Evolutionary conservation across 2,797 vertebrate species (phyloP), one percentile per base, ranked within the genome.

Genomic region (Poliocrania exsul): DNA sequence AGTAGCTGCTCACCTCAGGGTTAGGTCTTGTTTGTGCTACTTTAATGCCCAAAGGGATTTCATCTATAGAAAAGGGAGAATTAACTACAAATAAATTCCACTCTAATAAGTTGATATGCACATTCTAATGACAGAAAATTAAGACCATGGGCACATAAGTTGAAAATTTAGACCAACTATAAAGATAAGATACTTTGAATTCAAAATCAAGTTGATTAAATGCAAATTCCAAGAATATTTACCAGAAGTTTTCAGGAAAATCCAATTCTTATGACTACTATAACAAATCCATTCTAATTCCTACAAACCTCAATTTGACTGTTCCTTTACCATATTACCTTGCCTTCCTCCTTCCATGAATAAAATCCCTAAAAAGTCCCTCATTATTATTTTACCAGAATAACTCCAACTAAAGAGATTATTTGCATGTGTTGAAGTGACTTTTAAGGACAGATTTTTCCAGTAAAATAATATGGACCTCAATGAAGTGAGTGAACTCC

Each of bases 401-500:
- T 50, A 67, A 66, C 40, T 84, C 23, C 24, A 73, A 53, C 53
- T 88, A 86, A 75, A 54, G 7, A 71, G 31, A 88, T 16, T 57
- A 81, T 88, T 71, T 72, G 19, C 9, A 53, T 35, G 9, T 47
- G 42, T 62, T 64, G 37, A 80, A 66, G 37, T 47, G 16, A 51
- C 23, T 75, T 75, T 72, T 62, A 61, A 57, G 53, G 57, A 61
- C 23, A 65, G 51, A 66, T 53, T 79, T 82, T 84, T 69, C 50
- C 46, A 29, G 57, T 62, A 81, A 89, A 94, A 88, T 66, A 91
- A 82, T 49, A 54, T 9, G 64, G 58, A 71, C 46, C 66, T 86
- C 62, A 54, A 26, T 73, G 69, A 91, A 80, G 53, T 81, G 92
- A 91, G 84, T 88, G 60, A 92, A 69, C 66, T 94, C 81, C 23